These are phyloP conservation scores for Ophion slaviceki DNA, from an alignment of 2,888 invertebrate species.

Conservation along the genomic window DNA sequence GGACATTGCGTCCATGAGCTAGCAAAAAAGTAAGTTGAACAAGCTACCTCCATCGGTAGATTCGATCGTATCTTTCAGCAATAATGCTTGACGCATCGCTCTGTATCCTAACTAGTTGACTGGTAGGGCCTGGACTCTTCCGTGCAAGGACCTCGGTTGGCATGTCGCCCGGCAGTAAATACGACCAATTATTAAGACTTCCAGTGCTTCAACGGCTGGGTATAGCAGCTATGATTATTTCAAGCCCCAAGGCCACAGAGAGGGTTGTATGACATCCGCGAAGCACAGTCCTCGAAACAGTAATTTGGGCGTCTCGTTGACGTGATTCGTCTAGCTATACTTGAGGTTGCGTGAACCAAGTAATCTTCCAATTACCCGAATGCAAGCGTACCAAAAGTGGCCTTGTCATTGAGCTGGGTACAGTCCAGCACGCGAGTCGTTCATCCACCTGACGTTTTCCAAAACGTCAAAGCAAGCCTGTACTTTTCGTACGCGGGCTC, in stretches of 20 bases:
- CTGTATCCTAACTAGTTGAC: neutral
- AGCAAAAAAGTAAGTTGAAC: neutral
- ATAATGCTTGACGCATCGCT: neutral
- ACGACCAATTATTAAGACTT: neutral
- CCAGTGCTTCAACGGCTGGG: neutral
- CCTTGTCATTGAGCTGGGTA: neutral
- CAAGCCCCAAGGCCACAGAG: neutral
- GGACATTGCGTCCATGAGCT: too few relatives aligned
- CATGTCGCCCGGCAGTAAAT: neutral
- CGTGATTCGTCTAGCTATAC: neutral
- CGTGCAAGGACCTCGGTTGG: neutral
- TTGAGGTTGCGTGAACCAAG: neutral
- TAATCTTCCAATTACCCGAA: neutral
- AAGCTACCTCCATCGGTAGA: neutral
- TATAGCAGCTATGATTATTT: neutral
- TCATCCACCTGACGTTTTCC: neutral
- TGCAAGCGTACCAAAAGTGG: neutral
- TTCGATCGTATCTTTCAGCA: neutral
- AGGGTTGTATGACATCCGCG: neutral
- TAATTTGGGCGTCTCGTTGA: constrained; percentile 4
- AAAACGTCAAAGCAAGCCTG: neutral
- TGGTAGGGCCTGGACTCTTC: neutral
- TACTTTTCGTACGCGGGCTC: neutral
- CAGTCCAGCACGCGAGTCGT: neutral
- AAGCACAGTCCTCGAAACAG: neutral